These are phyloP conservation scores for Vulpes ferrilata DNA, from an alignment of 2,113 vertebrate genomes.

Conservation along the genomic window DNA sequence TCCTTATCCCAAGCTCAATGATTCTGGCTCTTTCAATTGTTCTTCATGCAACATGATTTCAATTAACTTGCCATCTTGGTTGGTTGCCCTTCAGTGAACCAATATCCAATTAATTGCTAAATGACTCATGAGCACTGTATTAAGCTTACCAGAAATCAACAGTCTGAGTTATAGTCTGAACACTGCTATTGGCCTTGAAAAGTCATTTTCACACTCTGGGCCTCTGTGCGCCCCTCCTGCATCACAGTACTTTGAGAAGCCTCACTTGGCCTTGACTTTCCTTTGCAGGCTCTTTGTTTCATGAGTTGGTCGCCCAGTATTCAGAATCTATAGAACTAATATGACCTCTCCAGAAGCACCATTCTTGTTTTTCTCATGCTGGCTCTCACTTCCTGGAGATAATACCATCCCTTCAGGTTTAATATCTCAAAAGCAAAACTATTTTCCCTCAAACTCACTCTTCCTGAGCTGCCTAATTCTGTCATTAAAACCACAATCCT, in stretches of 20 bases:
- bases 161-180: neutral
- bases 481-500: neutral
- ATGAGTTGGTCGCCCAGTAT: neutral
- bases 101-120: neutral
- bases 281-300: neutral
- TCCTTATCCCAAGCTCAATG: neutral
- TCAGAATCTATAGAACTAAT: neutral
- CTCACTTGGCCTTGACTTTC: neutral
- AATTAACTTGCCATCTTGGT: conserved; percentile 21
- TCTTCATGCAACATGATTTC: conserved; percentile 54
- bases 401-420: neutral
- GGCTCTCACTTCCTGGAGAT: neutral
- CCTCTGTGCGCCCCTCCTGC: neutral
- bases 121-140: neutral
- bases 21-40: neutral
- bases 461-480: neutral
- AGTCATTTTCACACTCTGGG: neutral
- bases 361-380: neutral
- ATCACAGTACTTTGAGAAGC: neutral
- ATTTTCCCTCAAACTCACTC: neutral
- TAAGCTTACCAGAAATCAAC: neutral
- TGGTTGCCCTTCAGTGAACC: conserved; percentile 31
- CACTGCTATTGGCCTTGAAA: neutral
- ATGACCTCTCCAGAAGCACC: neutral
- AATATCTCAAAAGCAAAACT: neutral